Evolutionary conservation across 2,888 invertebrate species (phyloP).

Genomic region (Stegana nigrithorax): DNA sequence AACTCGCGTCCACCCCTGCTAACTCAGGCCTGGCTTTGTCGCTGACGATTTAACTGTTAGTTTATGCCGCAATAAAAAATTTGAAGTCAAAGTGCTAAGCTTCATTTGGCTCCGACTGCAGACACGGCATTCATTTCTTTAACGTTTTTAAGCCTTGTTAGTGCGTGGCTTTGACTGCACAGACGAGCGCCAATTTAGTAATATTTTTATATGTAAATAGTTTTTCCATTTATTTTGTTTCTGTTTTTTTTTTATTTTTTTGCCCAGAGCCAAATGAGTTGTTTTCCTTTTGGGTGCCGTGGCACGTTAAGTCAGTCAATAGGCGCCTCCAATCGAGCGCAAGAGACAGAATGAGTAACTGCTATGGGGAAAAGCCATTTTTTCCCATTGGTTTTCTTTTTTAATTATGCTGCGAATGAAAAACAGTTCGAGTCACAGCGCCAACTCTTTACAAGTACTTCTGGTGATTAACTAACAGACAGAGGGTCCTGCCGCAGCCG

Average conservation of each 20-base stretch:
- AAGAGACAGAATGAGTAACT: too few species aligned
- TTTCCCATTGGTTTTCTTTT: slow-evolving; percentile 2
- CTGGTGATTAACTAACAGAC: neutral
- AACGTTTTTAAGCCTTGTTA: neutral
- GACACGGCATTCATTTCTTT: neutral
- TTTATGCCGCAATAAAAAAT: too few species aligned
- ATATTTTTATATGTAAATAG: too few species aligned
- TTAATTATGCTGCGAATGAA: neutral
- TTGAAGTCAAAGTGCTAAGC: too few species aligned
- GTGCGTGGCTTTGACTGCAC: slow-evolving; percentile 3
- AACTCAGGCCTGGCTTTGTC: too few species aligned
- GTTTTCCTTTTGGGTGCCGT: slow-evolving; percentile 42
- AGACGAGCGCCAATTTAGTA: slow-evolving; percentile 25
- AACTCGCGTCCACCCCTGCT: too few species aligned
- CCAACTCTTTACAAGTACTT: neutral
- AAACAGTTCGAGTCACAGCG: too few species aligned
- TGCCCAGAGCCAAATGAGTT: neutral
- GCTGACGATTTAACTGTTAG: too few species aligned
- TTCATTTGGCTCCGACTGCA: too few species aligned
- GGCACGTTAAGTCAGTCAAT: slow-evolving; percentile 60
- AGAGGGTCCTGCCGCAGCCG: neutral
- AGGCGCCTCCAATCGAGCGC: slow-evolving; percentile 40
- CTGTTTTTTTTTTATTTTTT: neutral
- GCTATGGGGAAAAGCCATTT: too few species aligned
- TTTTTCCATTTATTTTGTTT: neutral